Evolutionary conservation across 2,888 invertebrate species (phyloP).

Genomic region (Buathra laborator): DNA sequence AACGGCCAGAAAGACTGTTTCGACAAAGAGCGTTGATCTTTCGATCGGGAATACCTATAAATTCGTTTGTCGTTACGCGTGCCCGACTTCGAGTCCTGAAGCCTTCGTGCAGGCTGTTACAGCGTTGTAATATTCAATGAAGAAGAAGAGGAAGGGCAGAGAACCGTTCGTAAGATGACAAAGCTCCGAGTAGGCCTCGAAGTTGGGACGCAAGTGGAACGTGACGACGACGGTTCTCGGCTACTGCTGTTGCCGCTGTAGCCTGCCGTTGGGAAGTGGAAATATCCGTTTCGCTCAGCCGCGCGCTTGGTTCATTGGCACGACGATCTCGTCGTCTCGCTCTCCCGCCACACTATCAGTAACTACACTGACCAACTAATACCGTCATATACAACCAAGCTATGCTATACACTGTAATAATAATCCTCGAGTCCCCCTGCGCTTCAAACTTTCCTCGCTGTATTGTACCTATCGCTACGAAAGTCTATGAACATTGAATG

Average conservation of each 20-base stretch:
- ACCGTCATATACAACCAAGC: background rate
- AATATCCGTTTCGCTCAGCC: slow-evolving; percentile 73
- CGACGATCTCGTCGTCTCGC: slow-evolving; percentile 62
- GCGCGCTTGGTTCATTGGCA: slow-evolving; percentile 74
- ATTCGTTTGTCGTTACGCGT: background rate
- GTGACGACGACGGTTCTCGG: slow-evolving; percentile 64
- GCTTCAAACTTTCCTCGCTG: slow-evolving; percentile 46
- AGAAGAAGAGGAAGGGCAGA: slow-evolving; percentile 26
- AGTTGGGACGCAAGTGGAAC: slow-evolving; percentile 69
- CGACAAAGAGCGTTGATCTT: background rate
- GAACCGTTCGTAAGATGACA: slow-evolving; percentile 21
- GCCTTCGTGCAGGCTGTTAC: background rate
- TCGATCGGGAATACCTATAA: background rate
- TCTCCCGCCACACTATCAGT: slow-evolving; percentile 50
- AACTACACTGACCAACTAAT: slow-evolving; percentile 16
- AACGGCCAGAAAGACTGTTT: no score
- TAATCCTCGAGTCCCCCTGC: slow-evolving; percentile 57
- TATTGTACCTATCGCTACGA: slow-evolving; percentile 41
- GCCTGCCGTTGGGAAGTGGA: slow-evolving; percentile 63
- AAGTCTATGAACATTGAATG: slow-evolving; percentile 61
- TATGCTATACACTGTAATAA: slow-evolving; percentile 41
- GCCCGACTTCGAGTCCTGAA: background rate
- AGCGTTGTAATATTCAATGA: background rate
- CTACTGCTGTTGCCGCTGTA: slow-evolving; percentile 24
- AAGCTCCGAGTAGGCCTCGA: slow-evolving; percentile 35